Conservation (phyloP, 2,888 invertebrate genomes). For the Embidobia sp. region DNA sequence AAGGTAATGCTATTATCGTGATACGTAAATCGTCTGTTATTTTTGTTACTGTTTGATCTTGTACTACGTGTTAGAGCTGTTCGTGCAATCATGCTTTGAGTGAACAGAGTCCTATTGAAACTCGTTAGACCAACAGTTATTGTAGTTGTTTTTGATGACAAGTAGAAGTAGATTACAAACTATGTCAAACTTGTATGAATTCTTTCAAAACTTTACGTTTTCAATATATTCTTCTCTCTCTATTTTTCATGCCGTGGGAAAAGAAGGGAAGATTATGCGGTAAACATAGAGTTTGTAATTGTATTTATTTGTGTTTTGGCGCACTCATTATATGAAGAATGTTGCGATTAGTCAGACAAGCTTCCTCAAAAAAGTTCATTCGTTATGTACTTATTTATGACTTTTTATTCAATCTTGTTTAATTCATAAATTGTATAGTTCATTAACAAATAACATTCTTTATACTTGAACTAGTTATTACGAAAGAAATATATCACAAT, state of each 20-base stretch:
- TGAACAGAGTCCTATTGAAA: conserved; percentile 3
- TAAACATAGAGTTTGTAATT: conserved; percentile 55
- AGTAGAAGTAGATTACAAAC: conserved; percentile 54
- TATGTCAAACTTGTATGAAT: conserved; percentile 1
- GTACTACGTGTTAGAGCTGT: conserved; percentile 38
- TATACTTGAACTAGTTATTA: conserved; percentile 1
- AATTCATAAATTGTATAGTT: too few species aligned
- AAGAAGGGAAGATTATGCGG: conserved; percentile 61
- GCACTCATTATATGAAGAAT: conserved; percentile 19
- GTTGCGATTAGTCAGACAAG: conserved; percentile 2
- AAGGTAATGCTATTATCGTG: conserved; percentile 58
- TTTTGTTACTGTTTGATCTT: conserved; percentile 30
- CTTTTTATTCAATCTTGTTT: neutral
- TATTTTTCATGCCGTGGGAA: conserved; percentile 51
- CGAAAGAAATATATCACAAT: neutral
- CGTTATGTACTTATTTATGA: conserved; percentile 2
- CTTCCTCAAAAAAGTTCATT: too few species aligned
- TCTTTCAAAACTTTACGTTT: conserved; percentile 44
- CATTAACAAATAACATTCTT: conserved; percentile 7
- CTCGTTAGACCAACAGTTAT: conserved; percentile 18
- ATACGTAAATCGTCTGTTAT: conserved; percentile 46
- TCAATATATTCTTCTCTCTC: conserved; percentile 57
- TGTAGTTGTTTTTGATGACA: neutral
- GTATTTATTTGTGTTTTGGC: conserved; percentile 27
- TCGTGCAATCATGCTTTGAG: conserved; percentile 49